Conservation (phyloP, 1,140 invertebrate species). For the Cataglyphis hispanica region DNA sequence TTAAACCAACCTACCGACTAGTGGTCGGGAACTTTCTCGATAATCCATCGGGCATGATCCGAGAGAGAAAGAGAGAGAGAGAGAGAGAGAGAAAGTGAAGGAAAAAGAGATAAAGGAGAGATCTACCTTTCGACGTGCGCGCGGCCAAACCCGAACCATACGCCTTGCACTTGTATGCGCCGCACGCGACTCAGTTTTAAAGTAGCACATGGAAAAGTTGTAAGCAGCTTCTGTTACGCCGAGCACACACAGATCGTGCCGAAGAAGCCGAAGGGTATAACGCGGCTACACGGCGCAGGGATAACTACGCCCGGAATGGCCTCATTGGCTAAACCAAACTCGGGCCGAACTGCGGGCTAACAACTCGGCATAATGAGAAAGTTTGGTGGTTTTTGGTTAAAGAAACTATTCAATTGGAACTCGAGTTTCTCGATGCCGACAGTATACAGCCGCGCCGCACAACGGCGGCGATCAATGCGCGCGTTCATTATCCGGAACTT, state of each 20-base stretch:
- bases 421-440: slow-evolving; percentile 63
- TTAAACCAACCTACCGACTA: slow-evolving; percentile 41
- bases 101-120: background rate
- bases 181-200: slow-evolving; percentile 68
- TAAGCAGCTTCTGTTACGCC: slow-evolving; percentile 74
- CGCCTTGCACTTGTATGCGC: slow-evolving; percentile 18
- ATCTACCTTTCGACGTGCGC: background rate
- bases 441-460: slow-evolving; percentile 19
- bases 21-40: slow-evolving; percentile 69
- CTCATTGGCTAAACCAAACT: slow-evolving; percentile 76
- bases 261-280: slow-evolving; percentile 51
- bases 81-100: background rate
- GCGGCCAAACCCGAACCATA: background rate
- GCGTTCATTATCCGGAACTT: slow-evolving; percentile 50
- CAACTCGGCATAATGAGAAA: slow-evolving; percentile 78
- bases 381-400: slow-evolving; percentile 74
- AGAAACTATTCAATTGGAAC: slow-evolving; percentile 75
- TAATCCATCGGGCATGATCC: slow-evolving; percentile 60
- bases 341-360: slow-evolving; percentile 72
- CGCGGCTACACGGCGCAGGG: background rate
- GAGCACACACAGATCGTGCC: slow-evolving; percentile 46
- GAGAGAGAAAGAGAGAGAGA: background rate
- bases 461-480: slow-evolving; percentile 58
- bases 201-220: slow-evolving; percentile 75
- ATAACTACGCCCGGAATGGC: slow-evolving; percentile 49